Conservation (phyloP, 2,797 vertebrate species). For the Parauchenoglanis punctatus region DNA sequence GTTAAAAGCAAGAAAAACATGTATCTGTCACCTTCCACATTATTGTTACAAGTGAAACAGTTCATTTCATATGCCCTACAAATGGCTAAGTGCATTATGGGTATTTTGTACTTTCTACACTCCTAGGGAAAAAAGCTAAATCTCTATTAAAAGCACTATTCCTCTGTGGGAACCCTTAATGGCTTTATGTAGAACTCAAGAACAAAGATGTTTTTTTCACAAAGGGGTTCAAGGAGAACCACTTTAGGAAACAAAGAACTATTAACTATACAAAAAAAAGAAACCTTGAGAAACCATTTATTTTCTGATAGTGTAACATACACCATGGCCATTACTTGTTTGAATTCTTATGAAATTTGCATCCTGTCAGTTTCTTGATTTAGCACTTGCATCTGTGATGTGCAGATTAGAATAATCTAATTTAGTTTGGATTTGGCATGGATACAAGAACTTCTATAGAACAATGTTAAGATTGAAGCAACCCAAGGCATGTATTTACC, state of each 20-base stretch:
- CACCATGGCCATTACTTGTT: not conserved
- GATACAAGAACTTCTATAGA: not conserved
- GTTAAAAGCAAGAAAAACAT: not conserved
- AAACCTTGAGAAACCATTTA: not conserved
- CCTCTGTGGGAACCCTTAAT: not conserved
- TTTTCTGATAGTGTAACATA: not conserved
- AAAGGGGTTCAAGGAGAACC: not conserved
- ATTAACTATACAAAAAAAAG: not conserved
- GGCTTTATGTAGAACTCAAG: not conserved
- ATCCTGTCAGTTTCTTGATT: not conserved
- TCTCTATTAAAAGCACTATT: not conserved
- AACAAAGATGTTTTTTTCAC: not conserved
- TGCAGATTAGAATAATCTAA: not conserved
- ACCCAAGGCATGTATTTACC: not conserved
- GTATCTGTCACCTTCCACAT: not conserved
- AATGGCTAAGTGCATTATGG: not conserved
- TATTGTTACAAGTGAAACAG: not conserved
- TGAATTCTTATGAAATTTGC: not conserved
- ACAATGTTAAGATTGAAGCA: not conserved
- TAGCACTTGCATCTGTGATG: not conserved
- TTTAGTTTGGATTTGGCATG: not conserved
- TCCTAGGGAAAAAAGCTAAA: not conserved
- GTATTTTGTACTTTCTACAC: not conserved
- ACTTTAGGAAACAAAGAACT: not conserved
- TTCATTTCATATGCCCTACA: not conserved